Percentiles rank a stretch among this genome's conserved stretches.
These are phyloP conservation scores for Moxostoma hubbsi DNA, from an alignment of 2,797 vertebrate species.

Conservation along the genomic window DNA sequence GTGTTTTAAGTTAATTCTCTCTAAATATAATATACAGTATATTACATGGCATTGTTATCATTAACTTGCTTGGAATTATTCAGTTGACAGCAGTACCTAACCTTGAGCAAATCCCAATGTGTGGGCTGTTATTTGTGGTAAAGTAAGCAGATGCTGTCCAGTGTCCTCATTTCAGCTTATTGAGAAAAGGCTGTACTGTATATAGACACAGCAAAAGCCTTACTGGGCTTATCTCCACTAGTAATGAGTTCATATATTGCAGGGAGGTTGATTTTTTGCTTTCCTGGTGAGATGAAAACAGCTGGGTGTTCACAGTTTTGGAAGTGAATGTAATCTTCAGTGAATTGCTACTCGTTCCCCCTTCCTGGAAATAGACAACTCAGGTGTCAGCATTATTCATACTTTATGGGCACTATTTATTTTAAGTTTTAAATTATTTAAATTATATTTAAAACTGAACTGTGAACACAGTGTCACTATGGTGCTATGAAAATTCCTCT, in stretches of 20 bases:
- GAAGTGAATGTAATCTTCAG: slow-evolving; percentile 12
- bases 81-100: slow-evolving; percentile 10
- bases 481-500: too few species aligned
- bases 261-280: slow-evolving; percentile 7
- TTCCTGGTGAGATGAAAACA: slow-evolving; percentile 4
- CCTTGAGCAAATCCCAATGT: slow-evolving; percentile 30
- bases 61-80: too few species aligned
- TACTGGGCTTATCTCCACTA: slow-evolving; percentile 11
- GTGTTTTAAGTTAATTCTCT: too few species aligned
- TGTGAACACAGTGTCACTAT: too few species aligned
- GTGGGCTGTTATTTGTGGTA: slow-evolving; percentile 22
- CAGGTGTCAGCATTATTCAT: slow-evolving; percentile 1
- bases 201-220: slow-evolving; percentile 1
- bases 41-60: too few species aligned
- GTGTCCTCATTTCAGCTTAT: not conserved
- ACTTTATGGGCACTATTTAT: slow-evolving; percentile 1
- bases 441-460: too few species aligned
- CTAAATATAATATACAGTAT: too few species aligned
- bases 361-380: slow-evolving; percentile 1
- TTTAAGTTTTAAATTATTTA: not conserved
- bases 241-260: slow-evolving; percentile 28
- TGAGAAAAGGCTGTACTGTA: not conserved
- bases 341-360: not conserved
- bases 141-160: slow-evolving; percentile 24
- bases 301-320: not conserved